Evolutionary conservation across 2,888 invertebrate species (phyloP), one percentile per base, ranked within the genome.

Genomic region (Drosophila monieri): DNA sequence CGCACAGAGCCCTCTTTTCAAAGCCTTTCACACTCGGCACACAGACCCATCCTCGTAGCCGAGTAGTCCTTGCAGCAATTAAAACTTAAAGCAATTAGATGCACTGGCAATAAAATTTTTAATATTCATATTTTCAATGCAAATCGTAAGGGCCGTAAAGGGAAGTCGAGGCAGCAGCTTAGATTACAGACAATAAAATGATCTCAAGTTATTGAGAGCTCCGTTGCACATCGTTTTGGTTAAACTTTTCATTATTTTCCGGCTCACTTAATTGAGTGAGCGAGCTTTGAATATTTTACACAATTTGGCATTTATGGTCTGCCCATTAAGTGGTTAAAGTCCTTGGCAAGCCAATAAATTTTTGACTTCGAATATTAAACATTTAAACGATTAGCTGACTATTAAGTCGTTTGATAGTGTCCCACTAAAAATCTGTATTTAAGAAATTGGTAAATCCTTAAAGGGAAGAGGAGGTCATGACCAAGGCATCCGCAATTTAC

Each of bases 41-140:
- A 25, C 54, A 9, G 15, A 52, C 37, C 27, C 47, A 48, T 10
- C 9, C 53, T 18, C 49, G 23, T 48, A 54, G 51, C 59, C 56
- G 41, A 59, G 46, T 60, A 59, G 46, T 60, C 51, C 59, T 72
- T 39, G 53, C 51, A 67, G 71, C 84, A 80, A 84, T 84, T 81
- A 77, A 76, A 76, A 76, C 58, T 73, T 57, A 77, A 77, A 84
- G 74, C 80, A 83, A 80, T 84, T 78, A 74, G 68, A 48, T 58
- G 68, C 65, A 67, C 55, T 58, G 53, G 69, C 70, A 74, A 71
- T 74, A 37, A 64, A 71, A 73, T 72, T 73, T 60, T 65, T 74
- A 76, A 84, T 84, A 80, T 85, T 76, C 71, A 73, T 70, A 71
- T 69, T 84, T 69, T 62, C 44, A 47, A 70, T 64, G 56, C 57